Percentiles rank a stretch among this genome's conserved stretches.
These are phyloP conservation scores for Thaumetopoea pityocampa DNA, from an alignment of 1,140 invertebrate genomes.

Conservation along the genomic window DNA sequence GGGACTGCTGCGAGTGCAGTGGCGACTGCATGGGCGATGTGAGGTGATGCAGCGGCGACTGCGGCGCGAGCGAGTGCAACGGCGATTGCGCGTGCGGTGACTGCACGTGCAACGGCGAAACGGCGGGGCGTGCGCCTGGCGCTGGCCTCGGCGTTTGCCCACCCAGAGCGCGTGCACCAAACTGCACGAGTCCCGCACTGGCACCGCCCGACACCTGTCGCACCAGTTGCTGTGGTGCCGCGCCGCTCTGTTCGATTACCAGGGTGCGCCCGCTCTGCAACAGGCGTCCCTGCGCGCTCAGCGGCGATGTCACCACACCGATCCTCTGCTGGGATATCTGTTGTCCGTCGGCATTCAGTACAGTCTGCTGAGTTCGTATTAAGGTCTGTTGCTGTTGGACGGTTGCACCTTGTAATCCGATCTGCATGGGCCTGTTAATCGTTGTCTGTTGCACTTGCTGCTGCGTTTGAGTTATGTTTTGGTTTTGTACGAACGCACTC, in stretches of 20 bases:
- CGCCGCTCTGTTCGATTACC: conserved; percentile 57
- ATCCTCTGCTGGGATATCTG: conserved; percentile 57
- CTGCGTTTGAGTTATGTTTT: conserved; percentile 50
- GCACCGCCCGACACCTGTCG: conserved; percentile 43
- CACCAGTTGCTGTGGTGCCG: conserved; percentile 53
- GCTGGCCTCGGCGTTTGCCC: conserved; percentile 58
- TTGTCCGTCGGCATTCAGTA: conserved; percentile 52
- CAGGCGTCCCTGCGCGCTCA: conserved; percentile 49
- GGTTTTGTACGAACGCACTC: conserved; percentile 58
- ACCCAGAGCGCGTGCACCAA: too few relatives aligned
- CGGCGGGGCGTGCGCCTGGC: conserved; percentile 42
- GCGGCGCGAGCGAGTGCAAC: conserved; percentile 65
- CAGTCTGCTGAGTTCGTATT: conserved; percentile 56
- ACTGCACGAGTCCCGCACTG: too few relatives aligned
- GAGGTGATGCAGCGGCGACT: conserved; percentile 74
- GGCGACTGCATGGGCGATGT: conserved; percentile 76
- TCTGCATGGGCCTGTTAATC: conserved; percentile 59
- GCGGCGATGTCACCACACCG: conserved; percentile 56
- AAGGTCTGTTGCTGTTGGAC: conserved; percentile 59
- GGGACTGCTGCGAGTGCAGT: conserved; percentile 75
- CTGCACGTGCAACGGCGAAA: conserved; percentile 65
- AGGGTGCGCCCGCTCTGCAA: conserved; percentile 54
- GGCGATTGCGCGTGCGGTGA: conserved; percentile 75
- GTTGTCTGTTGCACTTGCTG: conserved; percentile 58
- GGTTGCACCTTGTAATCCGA: conserved; percentile 45